These are phyloP conservation scores for Ascaphus truei DNA, from an alignment of 2,113 vertebrate species.

Conservation along the genomic window DNA sequence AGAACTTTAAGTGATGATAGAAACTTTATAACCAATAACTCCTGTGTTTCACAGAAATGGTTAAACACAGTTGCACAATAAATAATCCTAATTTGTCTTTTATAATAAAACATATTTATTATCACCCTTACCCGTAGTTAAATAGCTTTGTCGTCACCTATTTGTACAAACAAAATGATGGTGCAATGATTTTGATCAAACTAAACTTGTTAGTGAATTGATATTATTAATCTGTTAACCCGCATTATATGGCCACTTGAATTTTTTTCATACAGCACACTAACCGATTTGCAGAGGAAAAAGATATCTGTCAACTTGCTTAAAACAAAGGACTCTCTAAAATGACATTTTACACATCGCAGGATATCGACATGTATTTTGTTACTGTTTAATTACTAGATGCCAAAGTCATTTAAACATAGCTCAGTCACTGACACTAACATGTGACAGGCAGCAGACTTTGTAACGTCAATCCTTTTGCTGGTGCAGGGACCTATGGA, in stretches of 20 bases:
- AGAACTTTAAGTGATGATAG: slow-evolving; percentile 26
- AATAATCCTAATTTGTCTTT: too few species aligned
- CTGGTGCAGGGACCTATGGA: slow-evolving; percentile 16
- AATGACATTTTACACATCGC: slow-evolving; percentile 73
- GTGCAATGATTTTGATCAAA: not conserved
- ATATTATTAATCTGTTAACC: slow-evolving; percentile 22
- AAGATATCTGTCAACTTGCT: slow-evolving; percentile 34
- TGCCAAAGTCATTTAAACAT: slow-evolving; percentile 75
- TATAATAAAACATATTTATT: too few species aligned
- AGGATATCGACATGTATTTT: slow-evolving; percentile 67
- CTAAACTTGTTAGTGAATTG: slow-evolving; percentile 17
- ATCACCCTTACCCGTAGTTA: too few species aligned
- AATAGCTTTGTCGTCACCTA: too few species aligned
- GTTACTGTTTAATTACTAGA: slow-evolving; percentile 75
- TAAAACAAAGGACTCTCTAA: slow-evolving; percentile 40
- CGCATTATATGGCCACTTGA: not conserved
- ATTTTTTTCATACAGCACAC: slow-evolving; percentile 8
- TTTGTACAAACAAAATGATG: too few species aligned
- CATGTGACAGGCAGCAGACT: slow-evolving; percentile 60
- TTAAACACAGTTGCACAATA: too few species aligned
- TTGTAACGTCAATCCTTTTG: slow-evolving; percentile 8
- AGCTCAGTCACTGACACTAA: slow-evolving; percentile 72
- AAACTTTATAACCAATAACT: too few species aligned
- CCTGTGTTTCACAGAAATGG: too few species aligned
- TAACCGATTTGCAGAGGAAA: slow-evolving; percentile 24